These are phyloP conservation scores for Drosophila limbata DNA, from an alignment of 2,888 invertebrate genomes.

Conservation along the genomic window DNA sequence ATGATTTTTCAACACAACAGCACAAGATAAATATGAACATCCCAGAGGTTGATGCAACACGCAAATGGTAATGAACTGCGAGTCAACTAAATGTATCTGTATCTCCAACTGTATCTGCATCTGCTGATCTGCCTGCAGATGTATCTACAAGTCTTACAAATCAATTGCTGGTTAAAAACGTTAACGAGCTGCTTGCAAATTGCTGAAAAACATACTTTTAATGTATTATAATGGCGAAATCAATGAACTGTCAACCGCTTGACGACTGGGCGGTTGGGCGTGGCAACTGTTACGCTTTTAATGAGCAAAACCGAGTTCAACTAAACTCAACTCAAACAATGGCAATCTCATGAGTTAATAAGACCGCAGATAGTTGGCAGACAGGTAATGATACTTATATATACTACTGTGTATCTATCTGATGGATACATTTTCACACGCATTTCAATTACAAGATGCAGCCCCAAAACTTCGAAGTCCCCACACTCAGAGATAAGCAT, in stretches of 20 bases:
- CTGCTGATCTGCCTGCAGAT: background rate
- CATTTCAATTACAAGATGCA: conserved; percentile 47
- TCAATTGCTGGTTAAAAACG: conserved; percentile 52
- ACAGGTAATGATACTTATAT: conserved; percentile 25
- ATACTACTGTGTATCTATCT: conserved; percentile 32
- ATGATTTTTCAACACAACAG: conserved; percentile 40
- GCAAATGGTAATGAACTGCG: conserved; percentile 53
- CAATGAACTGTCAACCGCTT: conserved; percentile 62
- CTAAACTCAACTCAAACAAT: conserved; percentile 54
- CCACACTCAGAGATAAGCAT: conserved; percentile 23
- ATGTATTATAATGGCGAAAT: conserved; percentile 64
- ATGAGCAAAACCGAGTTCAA: conserved; percentile 57
- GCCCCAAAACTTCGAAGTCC: conserved; percentile 12
- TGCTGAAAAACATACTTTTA: conserved; percentile 15
- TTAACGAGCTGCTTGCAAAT: conserved; percentile 39
- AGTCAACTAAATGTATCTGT: conserved; percentile 19
- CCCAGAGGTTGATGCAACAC: conserved; percentile 65
- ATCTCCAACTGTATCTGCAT: conserved; percentile 3
- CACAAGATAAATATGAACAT: conserved; percentile 42
- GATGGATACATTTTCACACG: conserved; percentile 58
- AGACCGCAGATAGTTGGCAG: conserved; percentile 34
- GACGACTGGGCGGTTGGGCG: conserved; percentile 10
- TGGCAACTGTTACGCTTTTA: conserved; percentile 44
- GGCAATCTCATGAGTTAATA: conserved; percentile 60
- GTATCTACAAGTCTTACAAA: conserved; percentile 43